These are phyloP conservation scores for Pedetes capensis DNA, from an alignment of 2,113 vertebrate species.

Conservation along the genomic window DNA sequence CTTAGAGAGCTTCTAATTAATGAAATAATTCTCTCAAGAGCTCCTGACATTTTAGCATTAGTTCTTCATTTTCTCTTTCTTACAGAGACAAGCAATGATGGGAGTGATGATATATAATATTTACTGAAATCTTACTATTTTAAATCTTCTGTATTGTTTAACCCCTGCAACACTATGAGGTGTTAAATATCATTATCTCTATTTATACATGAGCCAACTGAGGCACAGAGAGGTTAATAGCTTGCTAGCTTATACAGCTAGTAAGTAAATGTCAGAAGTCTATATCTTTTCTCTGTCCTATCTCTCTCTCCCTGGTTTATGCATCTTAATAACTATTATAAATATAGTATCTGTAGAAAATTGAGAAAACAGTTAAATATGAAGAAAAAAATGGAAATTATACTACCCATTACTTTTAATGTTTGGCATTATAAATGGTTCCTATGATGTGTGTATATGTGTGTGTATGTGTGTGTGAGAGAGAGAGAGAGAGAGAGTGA, in stretches of 20 bases:
- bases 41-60: background rate
- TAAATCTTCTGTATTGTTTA: background rate
- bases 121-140: background rate
- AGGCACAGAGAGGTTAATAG: background rate
- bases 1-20: background rate
- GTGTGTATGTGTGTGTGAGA: too few species aligned
- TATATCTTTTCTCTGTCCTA: background rate
- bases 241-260: background rate
- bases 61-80: background rate
- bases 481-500: background rate
- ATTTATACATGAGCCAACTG: background rate
- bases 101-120: background rate
- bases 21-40: background rate
- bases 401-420: background rate
- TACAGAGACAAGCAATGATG: background rate
- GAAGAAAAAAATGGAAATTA: background rate
- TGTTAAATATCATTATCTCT: background rate
- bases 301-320: background rate
- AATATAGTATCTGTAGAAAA: background rate
- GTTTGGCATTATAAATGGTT: background rate
- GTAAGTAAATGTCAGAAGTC: background rate
- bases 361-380: background rate
- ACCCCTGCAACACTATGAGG: background rate
- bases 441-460: too few species aligned
- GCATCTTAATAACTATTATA: background rate